Percentiles rank a stretch among this genome's conserved stretches.
Conservation (phyloP, 2,888 invertebrate species). For the Caenorhabditis virilis region DNA sequence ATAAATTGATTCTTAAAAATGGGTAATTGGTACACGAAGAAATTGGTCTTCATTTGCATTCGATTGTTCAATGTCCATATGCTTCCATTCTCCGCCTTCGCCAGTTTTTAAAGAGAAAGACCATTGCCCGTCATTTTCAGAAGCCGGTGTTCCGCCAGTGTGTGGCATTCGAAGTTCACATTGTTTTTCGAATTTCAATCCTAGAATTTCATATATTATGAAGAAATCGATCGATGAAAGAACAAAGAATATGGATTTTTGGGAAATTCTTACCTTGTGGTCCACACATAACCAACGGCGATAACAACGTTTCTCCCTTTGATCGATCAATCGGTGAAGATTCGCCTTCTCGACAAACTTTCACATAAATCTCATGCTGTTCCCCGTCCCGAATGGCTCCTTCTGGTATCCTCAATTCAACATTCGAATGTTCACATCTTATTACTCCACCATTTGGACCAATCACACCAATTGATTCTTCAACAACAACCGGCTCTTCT, state of each 20-base stretch:
- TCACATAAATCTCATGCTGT: slow-evolving; percentile 91
- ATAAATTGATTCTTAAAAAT: slow-evolving; percentile 45
- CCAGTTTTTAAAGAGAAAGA: slow-evolving; percentile 72
- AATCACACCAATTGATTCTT: slow-evolving; percentile 43
- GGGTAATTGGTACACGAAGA: slow-evolving; percentile 48
- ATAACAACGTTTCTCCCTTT: slow-evolving; percentile 91
- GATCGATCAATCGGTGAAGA: slow-evolving; percentile 85
- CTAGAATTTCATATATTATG: slow-evolving; percentile 57
- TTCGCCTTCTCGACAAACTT: slow-evolving; percentile 69
- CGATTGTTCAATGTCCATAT: slow-evolving; percentile 48
- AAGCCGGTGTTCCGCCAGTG: slow-evolving; percentile 62
- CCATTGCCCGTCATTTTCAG: slow-evolving; percentile 69
- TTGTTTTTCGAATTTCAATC: slow-evolving; percentile 84
- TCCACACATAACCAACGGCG: slow-evolving; percentile 93
- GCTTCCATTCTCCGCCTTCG: slow-evolving; percentile 61
- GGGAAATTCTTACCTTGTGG: slow-evolving; percentile 75
- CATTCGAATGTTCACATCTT: slow-evolving; percentile 86
- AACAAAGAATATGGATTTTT: neutral
- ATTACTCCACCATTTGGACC: slow-evolving; percentile 77
- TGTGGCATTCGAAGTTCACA: slow-evolving; percentile 89
- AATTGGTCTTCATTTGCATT: slow-evolving; percentile 43
- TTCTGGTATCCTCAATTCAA: slow-evolving; percentile 84
- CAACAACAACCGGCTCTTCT: slow-evolving; percentile 50
- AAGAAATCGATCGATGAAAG: too few relatives aligned
- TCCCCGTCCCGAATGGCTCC: slow-evolving; percentile 83